Evolutionary conservation across 2,797 vertebrate species (phyloP), one percentile per base, ranked within the genome.

Genomic region (Melanogrammus aeglefinus): DNA sequence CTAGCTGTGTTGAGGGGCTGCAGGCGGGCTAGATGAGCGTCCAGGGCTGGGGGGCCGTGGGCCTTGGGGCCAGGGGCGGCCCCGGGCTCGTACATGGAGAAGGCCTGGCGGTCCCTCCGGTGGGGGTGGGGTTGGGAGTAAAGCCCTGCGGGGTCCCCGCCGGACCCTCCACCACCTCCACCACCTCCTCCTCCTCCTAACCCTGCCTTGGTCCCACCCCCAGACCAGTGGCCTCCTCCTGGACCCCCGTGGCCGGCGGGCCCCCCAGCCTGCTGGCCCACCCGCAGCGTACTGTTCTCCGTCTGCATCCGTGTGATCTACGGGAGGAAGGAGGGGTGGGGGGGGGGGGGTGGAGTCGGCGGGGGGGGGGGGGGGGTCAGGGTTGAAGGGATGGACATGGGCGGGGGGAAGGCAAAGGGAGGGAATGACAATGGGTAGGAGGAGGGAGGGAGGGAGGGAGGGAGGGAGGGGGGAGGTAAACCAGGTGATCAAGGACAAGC

Each of bases 221-320:
- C 87, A 71, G 82, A 79, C 92, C 91, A 89, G 78, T 90, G 85
- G 84, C 86, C 63, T 77, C 88, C 85, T 91, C 91, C 76, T 41
- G 89, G 84, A 7, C 91, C 92, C 78, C 91, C 92, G 85, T 91
- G 89, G 86, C 90, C 89, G 16, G 87, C 89, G 80, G 88, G 6
- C 69, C 91, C 92, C 83, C 95, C 97, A n/a, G 93, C 89, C 79
- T 96, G 96, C 80, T 97, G 97, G 91, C 96, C 95, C 86, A 96
- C 97, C 86, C 96, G 95, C 87, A 99, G 95, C 85, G 92, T 93
- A 27, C 95, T 90, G 94, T 99, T 99, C 92, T 99, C 97, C 31
- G 95, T 95, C 94, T 99, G 97, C 90, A 98, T 95, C 93, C 98
- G 97, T 75, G 96, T 96, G 93, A 99, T 98, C 97, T 99, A 95